phyloP scores from a whole-genome alignment of 2,888 invertebrate genomes.

The Cistogaster globosa region DNA sequence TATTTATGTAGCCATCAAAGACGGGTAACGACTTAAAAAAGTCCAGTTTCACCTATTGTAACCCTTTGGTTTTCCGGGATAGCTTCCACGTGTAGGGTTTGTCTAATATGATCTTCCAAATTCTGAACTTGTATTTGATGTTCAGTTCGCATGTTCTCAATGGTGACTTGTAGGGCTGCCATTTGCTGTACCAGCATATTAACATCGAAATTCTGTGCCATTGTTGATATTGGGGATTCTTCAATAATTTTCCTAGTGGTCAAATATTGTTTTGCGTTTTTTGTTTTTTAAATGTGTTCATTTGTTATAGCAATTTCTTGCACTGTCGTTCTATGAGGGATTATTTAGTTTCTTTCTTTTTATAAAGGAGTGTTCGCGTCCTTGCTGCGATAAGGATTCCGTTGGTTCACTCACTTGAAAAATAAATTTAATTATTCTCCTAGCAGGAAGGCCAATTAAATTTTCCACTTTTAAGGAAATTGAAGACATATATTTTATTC shows the following conservation, averaged over 20 bases:
- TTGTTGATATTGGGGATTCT: not conserved
- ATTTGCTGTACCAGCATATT: slow-evolving; percentile 17
- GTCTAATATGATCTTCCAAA: slow-evolving; percentile 19
- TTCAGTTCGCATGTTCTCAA: not conserved
- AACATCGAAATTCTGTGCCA: slow-evolving; percentile 22
- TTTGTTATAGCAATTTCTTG: not conserved
- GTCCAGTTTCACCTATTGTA: slow-evolving; percentile 16
- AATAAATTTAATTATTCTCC: too few relatives aligned
- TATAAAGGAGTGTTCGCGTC: not conserved
- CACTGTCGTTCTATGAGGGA: slow-evolving; percentile 8
- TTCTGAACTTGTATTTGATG: slow-evolving; percentile 10
- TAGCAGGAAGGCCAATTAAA: too few relatives aligned
- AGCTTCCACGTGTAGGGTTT: slow-evolving; percentile 2
- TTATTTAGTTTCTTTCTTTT: slow-evolving; percentile 9
- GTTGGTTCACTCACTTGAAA: too few relatives aligned
- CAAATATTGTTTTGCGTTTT: not conserved
- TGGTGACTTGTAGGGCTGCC: not conserved
- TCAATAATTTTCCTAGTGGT: not conserved
- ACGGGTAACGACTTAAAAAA: slow-evolving; percentile 27
- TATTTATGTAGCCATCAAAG: slow-evolving; percentile 23
- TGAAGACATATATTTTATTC: too few relatives aligned
- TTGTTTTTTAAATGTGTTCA: not conserved
- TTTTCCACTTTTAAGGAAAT: too few relatives aligned
- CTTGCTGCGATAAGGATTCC: too few relatives aligned
- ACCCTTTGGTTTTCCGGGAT: too few relatives aligned